Percentiles rank a stretch among this genome's conserved stretches.
These are phyloP conservation scores for Leptestheria dahalacensis DNA, from an alignment of 1,140 invertebrate species.

Conservation along the genomic window DNA sequence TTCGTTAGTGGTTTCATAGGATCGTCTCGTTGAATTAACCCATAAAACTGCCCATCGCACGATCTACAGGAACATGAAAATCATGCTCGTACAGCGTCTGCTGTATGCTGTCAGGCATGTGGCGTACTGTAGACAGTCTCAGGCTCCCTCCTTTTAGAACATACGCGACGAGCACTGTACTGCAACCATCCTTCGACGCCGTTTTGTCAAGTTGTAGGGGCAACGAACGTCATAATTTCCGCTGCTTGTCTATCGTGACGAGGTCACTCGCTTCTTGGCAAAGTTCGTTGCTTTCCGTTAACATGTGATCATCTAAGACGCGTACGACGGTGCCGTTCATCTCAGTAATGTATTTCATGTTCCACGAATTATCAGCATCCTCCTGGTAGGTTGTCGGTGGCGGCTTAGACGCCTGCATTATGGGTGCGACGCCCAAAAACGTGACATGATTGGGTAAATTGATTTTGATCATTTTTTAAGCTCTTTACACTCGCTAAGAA, in stretches of 20 bases:
- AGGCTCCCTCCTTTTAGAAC: not conserved
- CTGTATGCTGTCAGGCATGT: not conserved
- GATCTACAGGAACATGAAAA: not conserved
- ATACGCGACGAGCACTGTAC: not conserved
- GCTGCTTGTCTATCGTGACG: not conserved
- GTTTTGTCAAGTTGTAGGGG: not conserved
- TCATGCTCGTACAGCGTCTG: not conserved
- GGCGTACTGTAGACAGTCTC: not conserved
- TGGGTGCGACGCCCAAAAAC: not conserved
- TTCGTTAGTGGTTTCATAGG: not conserved
- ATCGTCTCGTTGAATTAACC: not conserved
- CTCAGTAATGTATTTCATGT: no score
- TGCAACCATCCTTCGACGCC: not conserved
- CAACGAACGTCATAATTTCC: not conserved
- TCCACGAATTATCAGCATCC: not conserved
- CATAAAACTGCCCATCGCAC: not conserved
- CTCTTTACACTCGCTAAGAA: not conserved
- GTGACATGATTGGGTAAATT: not conserved
- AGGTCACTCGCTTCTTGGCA: not conserved
- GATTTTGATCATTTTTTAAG: not conserved
- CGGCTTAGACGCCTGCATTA: not conserved
- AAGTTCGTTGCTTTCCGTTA: not conserved
- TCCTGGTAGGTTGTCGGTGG: not conserved
- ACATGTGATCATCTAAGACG: not conserved
- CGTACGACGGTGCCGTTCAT: not conserved